Conservation (phyloP, 2,113 vertebrate species). For the Heliornis fulica region DNA sequence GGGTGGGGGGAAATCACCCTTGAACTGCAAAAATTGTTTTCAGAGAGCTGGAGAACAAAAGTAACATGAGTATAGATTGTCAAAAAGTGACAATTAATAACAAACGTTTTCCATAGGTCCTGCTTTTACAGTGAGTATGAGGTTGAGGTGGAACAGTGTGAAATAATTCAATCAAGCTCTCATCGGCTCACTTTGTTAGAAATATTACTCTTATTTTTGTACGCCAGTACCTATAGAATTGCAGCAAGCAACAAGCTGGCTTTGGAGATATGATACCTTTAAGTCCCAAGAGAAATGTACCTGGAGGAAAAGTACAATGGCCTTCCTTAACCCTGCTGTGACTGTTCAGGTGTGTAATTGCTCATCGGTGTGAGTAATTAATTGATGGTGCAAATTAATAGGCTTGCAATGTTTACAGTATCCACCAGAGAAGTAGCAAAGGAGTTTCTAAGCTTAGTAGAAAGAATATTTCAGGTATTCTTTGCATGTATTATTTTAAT, state of each 20-base stretch:
- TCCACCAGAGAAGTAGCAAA: not conserved
- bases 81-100: not conserved
- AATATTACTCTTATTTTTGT: not conserved
- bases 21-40: not conserved
- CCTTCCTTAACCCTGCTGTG: not conserved
- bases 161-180: not conserved
- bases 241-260: not conserved
- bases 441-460: not conserved
- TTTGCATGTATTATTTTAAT: too few species aligned
- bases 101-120: not conserved
- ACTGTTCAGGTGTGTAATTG: not conserved
- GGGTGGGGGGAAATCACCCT: not conserved
- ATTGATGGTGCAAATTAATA: not conserved
- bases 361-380: not conserved
- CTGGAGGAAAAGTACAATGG: not conserved
- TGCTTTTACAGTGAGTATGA: not conserved
- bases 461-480: not conserved
- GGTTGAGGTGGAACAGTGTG: not conserved
- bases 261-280: not conserved
- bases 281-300: accelerated
- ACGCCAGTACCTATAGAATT: not conserved
- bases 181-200: not conserved
- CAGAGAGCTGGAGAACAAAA: not conserved
- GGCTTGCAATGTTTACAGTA: not conserved
- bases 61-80: not conserved